Conservation (phyloP, 2,888 invertebrate genomes). For the Nomada ruficornis region DNA sequence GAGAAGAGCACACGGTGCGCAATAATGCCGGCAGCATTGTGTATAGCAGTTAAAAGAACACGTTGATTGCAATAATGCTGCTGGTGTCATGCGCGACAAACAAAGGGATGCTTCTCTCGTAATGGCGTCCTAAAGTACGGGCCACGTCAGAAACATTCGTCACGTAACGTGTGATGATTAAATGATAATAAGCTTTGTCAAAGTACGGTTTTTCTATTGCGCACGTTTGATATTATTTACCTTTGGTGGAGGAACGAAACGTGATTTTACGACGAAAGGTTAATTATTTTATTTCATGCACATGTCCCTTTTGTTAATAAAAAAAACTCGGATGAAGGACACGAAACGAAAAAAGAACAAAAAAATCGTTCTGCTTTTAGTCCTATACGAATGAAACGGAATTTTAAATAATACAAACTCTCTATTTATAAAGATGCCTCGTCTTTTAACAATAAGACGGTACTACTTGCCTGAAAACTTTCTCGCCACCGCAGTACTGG, state of each 20-base stretch:
- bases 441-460: background rate
- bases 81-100: background rate
- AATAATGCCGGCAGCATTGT: constrained; percentile 52
- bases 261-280: no score
- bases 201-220: constrained; percentile 28
- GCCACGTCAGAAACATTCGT: constrained; percentile 41
- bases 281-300: no score
- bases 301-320: no score
- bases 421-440: background rate
- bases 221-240: no score
- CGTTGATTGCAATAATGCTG: constrained; percentile 32
- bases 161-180: background rate
- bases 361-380: no score
- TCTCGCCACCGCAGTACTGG: background rate
- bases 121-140: constrained; percentile 36
- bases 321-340: no score
- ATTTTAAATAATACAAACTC: no score
- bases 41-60: constrained; percentile 36
- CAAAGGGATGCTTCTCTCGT: constrained; percentile 2
- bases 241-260: no score
- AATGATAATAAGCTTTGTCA: background rate
- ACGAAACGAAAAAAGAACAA: no score
- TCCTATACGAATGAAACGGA: no score
- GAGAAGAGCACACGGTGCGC: constrained; percentile 6
- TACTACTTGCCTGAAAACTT: background rate